Evolutionary conservation across 1,140 invertebrate genomes (phyloP), one percentile per base, ranked within the genome.

Genomic region (Maniola jurtina): DNA sequence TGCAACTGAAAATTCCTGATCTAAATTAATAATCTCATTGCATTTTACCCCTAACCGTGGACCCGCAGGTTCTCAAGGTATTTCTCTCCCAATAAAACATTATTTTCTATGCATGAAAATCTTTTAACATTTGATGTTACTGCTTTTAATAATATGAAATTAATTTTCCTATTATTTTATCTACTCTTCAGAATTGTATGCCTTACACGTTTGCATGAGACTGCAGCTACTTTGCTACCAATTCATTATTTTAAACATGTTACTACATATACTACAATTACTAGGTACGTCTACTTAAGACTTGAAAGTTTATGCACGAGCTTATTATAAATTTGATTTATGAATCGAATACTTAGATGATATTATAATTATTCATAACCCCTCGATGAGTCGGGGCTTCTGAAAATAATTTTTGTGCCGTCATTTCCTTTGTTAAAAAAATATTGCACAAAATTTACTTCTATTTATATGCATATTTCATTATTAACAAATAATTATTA

Each of bases 11-110:
- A 68, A 79, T 81, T 83, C 86, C 88, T 90, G 79, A 86, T 80
- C 68, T 81, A 87, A 85, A 88, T 85, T 89, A 87, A 89, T 90
- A 71, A 84, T 89, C 71, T 84, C 80, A 83, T 88, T 89, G 89
- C 86, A 84, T 90, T 91, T 89, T 84, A 85, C 78, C 83, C 84
- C 85, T 85, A 78, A 90, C 86, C 88, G 86, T 78, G 91, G 92
- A 92, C 89, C 83, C 72, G 81, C 92, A 95, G 94, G 94, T 95
- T 92, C 94, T 95, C 92, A 95, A 95, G 94, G 94, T 95, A 95
- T 83, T 88, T 83, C 71, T 92, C 72, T 89, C 89, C 88, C 89
- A 86, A 84, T 89, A 85, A 84, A 75, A 86, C 80, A 81, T 76
- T 83, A 78, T 83, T 66, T 83, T 90, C 80, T 86, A 75, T 86